Percentiles rank a stretch among this genome's conserved stretches.
These are phyloP conservation scores for Carcinoscorpius rotundicauda DNA, from an alignment of 1,140 invertebrate species.

Conservation along the genomic window DNA sequence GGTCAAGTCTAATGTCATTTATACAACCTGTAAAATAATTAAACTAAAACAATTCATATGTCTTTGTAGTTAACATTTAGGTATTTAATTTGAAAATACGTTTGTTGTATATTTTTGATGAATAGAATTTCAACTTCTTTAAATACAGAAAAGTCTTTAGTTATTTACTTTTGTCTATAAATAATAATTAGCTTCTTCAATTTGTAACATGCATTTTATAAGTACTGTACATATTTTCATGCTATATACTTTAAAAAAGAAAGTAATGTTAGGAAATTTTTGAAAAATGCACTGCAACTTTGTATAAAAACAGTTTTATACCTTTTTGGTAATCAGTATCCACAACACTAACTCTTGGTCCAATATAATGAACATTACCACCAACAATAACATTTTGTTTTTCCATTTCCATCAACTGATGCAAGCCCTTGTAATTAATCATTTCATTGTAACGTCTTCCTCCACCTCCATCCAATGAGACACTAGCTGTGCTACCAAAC, in stretches of 20 bases:
- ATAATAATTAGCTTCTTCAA: neutral
- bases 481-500: constrained; percentile 82
- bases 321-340: constrained; percentile 91
- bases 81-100: too few relatives aligned
- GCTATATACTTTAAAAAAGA: too few relatives aligned
- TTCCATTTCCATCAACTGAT: constrained; percentile 82
- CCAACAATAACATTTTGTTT: constrained; percentile 90
- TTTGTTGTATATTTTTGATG: too few relatives aligned
- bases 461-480: constrained; percentile 90
- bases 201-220: neutral
- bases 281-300: too few relatives aligned
- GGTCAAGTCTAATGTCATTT: constrained; percentile 75
- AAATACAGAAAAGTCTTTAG: neutral
- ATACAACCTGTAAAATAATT: constrained; percentile 49
- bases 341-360: constrained; percentile 59
- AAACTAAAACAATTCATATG: too few relatives aligned
- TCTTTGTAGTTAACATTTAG: neutral
- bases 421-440: constrained; percentile 66
- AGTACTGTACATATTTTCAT: too few relatives aligned
- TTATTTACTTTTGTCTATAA: neutral
- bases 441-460: constrained; percentile 89
- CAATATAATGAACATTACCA: constrained; percentile 88
- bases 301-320: constrained; percentile 28
- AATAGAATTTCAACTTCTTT: too few relatives aligned
- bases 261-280: too few relatives aligned